Conservation (phyloP, 2,888 invertebrate genomes). For the Eilema griseolum region DNA sequence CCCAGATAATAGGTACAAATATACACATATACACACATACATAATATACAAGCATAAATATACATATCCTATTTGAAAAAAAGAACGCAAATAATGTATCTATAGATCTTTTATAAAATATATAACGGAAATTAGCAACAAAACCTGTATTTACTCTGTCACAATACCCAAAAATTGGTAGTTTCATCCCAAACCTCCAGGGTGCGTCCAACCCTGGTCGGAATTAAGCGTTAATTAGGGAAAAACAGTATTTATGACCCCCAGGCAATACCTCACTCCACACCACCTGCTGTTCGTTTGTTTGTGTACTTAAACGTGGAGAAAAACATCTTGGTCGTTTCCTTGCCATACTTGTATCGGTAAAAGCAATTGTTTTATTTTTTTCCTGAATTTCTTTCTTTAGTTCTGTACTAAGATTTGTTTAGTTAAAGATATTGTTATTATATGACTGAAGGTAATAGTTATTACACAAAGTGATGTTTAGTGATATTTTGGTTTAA, state of each 20-base stretch:
- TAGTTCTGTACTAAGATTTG: neutral
- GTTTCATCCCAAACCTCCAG: conserved; percentile 41
- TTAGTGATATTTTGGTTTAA: neutral
- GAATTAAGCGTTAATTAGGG: conserved; percentile 85
- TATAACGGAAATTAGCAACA: neutral
- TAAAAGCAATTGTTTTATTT: conserved; percentile 41
- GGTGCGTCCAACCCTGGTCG: conserved; percentile 51
- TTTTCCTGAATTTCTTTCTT: neutral
- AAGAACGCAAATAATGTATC: neutral
- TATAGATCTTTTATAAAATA: neutral
- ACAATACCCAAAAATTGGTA: conserved; percentile 43
- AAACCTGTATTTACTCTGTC: conserved; percentile 19
- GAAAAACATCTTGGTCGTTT: conserved; percentile 47
- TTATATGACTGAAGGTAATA: too few relatives aligned
- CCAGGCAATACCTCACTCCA: conserved; percentile 67
- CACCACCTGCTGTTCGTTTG: conserved; percentile 68
- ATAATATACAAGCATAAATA: too few relatives aligned
- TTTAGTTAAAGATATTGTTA: neutral
- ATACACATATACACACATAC: too few relatives aligned
- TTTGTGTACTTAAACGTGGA: conserved; percentile 55
- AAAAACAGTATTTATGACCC: conserved; percentile 83
- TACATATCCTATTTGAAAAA: neutral
- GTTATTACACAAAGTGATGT: too few relatives aligned
- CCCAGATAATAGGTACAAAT: too few relatives aligned
- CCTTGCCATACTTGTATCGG: conserved; percentile 31